Base-by-base conservation (phyloP, 2,888 invertebrate genomes). In the Agrochola circellaris region DNA sequence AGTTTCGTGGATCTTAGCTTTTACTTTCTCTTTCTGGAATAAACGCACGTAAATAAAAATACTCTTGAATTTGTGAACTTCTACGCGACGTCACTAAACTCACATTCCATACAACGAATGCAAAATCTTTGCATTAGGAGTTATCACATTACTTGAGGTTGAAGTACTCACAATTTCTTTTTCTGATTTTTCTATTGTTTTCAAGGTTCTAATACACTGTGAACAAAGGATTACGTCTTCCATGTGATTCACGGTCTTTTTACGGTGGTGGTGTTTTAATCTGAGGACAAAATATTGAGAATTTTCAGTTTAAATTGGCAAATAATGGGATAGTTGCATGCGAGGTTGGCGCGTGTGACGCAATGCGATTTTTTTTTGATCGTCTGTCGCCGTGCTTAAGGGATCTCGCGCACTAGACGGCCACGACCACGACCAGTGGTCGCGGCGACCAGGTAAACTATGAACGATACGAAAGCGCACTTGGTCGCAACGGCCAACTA, bases 241-340 rank as follows among this genome's bases (percentile, higher is more conserved):
- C 96, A 96, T 96, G 77, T 93, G 94, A 79, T 96, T 96, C 45
- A 96, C 88, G 0, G 95, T 96, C 89, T 96, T 96, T 90, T 96
- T 96, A 56, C 96, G 93, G 80, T 96, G 96, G 77, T 95, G 94
- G 80, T 96, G 96, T 88, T 95, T 96, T 79, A 96, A 91, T 79
- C 96, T 96, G 89, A 26, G 58, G 54, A 72, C 26, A 82, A 71
- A 42, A 65, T 54, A 61, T 42, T 42, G 23, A 75, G 2, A 17
- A 42, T 34, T 20, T 71, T 71, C 17, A 74, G 56, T 48, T 54
- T 73, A 17, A 72, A 56, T 54, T 30, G 17, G 5, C 7, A n/a
- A 73, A 17, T 42, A 42, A 20, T 42, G 30, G 23, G 38, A 70
- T 26, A 51, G 26, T 23, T 51, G 17, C 2, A 0, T 38, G 26